phyloP scores from a whole-genome alignment of 2,888 invertebrate species.

The Pantelozetes paolii region DNA sequence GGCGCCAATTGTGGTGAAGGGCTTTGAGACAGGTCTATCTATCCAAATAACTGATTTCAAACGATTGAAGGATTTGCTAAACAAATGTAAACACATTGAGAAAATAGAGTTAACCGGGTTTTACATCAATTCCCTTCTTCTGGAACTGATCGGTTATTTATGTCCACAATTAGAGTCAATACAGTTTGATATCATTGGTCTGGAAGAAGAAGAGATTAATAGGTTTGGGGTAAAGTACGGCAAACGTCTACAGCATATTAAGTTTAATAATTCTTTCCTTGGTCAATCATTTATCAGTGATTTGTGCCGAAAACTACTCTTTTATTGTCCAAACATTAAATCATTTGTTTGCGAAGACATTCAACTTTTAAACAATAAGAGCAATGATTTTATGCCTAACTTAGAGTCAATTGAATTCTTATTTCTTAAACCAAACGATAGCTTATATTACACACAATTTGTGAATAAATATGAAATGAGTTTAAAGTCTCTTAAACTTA shows the following conservation, averaged over 20 bases:
- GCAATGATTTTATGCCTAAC: not conserved
- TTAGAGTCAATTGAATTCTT: not conserved
- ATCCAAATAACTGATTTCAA: not conserved
- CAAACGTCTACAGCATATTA: not conserved
- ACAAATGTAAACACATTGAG: not conserved
- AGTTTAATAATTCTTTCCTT: slow-evolving; percentile 5
- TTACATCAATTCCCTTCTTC: not conserved
- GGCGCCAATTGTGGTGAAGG: slow-evolving; percentile 11
- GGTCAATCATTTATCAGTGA: not conserved
- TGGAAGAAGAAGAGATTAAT: not conserved
- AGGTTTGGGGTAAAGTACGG: slow-evolving; percentile 8
- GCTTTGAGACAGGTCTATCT: slow-evolving; percentile 9
- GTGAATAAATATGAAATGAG: slow-evolving; percentile 8
- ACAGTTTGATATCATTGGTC: slow-evolving; percentile 21
- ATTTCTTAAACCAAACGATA: not conserved
- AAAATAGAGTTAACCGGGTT: not conserved
- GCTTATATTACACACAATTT: not conserved
- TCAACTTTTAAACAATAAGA: not conserved
- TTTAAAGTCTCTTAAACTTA: not conserved
- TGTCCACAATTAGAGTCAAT: slow-evolving; percentile 12
- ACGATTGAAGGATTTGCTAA: not conserved
- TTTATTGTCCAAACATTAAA: slow-evolving; percentile 20
- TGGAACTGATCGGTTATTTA: not conserved
- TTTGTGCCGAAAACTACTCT: not conserved
- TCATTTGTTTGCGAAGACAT: slow-evolving; percentile 19